phyloP scores from a whole-genome alignment of 2,888 invertebrate species.

The Ophonus ardosiacus region DNA sequence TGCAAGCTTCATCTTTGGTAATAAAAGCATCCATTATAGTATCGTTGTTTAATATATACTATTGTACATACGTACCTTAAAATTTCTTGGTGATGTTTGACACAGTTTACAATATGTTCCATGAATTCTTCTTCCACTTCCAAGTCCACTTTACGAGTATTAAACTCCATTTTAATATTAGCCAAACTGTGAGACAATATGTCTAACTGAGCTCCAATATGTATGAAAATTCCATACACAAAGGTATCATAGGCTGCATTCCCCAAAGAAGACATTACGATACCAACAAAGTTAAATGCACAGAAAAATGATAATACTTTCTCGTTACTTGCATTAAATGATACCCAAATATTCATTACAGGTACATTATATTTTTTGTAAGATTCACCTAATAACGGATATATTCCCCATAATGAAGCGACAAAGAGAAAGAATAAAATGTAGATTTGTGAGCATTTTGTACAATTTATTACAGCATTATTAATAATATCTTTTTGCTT shows the following conservation, averaged over 20 bases:
- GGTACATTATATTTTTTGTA: no score
- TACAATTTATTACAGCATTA: neutral
- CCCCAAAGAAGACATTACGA: constrained; percentile 74
- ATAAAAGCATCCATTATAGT: no score
- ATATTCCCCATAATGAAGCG: constrained; percentile 61
- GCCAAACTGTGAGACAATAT: constrained; percentile 70
- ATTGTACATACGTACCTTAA: no score
- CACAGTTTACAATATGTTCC: constrained; percentile 21
- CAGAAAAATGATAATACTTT: constrained; percentile 74
- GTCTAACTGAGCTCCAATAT: no score
- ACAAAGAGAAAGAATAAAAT: neutral
- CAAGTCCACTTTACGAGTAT: neutral
- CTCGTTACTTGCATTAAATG: no score
- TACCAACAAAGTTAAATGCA: constrained; percentile 74
- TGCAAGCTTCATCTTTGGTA: constrained; percentile 46
- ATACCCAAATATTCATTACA: no score
- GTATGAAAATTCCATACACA: no score
- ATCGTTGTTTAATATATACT: no score
- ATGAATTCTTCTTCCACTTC: constrained; percentile 28
- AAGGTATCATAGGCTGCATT: constrained; percentile 77
- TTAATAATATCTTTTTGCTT: no score
- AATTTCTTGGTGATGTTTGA: constrained; percentile 60
- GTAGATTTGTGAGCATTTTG: neutral
- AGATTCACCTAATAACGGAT: no score
- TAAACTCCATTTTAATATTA: constrained; percentile 41